Evolutionary conservation across 92 coral and sea anemone species (phyloP).

Genomic region (Zoanthus sociatus): DNA sequence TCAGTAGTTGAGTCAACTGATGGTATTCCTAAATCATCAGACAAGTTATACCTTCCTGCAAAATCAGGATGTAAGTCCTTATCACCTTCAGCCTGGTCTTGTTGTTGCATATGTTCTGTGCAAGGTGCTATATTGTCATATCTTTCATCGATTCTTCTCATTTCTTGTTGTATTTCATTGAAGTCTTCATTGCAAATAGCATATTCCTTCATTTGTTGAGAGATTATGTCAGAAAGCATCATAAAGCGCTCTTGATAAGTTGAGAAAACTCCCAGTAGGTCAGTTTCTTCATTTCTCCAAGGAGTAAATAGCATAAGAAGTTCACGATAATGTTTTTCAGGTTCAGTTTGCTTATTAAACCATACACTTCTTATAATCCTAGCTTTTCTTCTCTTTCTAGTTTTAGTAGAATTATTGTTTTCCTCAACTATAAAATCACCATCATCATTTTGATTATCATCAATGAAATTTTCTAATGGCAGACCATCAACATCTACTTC

Average conservation of each 20-base stretch:
- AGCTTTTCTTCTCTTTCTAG: constrained; percentile 35
- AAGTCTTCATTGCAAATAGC: constrained; percentile 53
- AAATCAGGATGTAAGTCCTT: constrained; percentile 10
- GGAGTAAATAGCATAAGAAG: constrained; percentile 68
- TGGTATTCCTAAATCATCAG: constrained; percentile 4
- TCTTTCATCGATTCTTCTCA: constrained; percentile 21
- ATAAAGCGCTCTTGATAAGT: constrained; percentile 58
- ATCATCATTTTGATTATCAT: background rate
- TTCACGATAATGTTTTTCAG: constrained; percentile 16
- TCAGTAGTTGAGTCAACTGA: constrained; percentile 13
- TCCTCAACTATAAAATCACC: background rate
- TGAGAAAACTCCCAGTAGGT: constrained; percentile 56
- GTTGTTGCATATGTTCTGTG: background rate
- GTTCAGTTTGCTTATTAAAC: constrained; percentile 36
- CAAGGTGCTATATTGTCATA: constrained; percentile 1
- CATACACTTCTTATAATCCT: no score
- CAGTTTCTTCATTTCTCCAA: constrained; percentile 70
- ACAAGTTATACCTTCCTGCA: background rate
- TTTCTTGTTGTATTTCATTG: constrained; percentile 6
- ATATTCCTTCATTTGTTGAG: constrained; percentile 70
- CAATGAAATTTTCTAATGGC: constrained; percentile 12
- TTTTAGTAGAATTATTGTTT: constrained; percentile 27
- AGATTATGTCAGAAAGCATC: constrained; percentile 42
- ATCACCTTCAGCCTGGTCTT: constrained; percentile 6
- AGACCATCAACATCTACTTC: background rate